Evolutionary conservation across 2,888 invertebrate species (phyloP), one percentile per base, ranked within the genome.

Genomic region (Branchinecta sandiegonensis): DNA sequence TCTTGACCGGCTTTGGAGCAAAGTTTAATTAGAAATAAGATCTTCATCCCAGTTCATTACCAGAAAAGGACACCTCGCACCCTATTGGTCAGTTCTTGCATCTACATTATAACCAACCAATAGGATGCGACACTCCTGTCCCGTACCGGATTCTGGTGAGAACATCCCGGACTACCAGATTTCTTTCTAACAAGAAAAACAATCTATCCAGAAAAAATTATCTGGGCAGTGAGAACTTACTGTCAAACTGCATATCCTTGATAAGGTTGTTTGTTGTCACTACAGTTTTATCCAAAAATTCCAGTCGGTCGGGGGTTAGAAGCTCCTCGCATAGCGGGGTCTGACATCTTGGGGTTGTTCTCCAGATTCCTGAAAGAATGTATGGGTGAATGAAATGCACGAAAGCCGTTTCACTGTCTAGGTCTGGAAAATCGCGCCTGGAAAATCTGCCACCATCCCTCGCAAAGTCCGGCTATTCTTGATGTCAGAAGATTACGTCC

Each of bases 281-380:
- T 17, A 69, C 69, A 17, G 48, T 56, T 46, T 69, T 67, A 14
- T 69, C 69, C 14, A 69, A 47, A 46, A 69, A 63, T 46, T 50
- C 48, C 1, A 69, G 46, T 23, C 68, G 14, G 37, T 67, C 65
- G 10, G 23, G n/a, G 23, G 63, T 56, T 10, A 56, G n/a, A 9
- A 56, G 63, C 63, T 56, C 63, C n/a, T n/a, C 14, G 23, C 63
- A 56, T 8, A 23, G 23, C 8, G 63, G 9, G 9, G 63, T 56
- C 12, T n/a, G 23, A 56, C 63, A 56, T 10, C 23, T 56, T 56
- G 63, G 63, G 23, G 10, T 56, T 9, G n/a, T 56, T 56, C 63
- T 56, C 63, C 63, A 56, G 11, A 56, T 56, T 56, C 63, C 63
- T 56, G 11, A 9, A 56, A 56, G 23, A 17, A 56, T 17, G 10